phyloP scores from a whole-genome alignment of 2,113 vertebrate species.

The Chlorodrepanis virens region DNA sequence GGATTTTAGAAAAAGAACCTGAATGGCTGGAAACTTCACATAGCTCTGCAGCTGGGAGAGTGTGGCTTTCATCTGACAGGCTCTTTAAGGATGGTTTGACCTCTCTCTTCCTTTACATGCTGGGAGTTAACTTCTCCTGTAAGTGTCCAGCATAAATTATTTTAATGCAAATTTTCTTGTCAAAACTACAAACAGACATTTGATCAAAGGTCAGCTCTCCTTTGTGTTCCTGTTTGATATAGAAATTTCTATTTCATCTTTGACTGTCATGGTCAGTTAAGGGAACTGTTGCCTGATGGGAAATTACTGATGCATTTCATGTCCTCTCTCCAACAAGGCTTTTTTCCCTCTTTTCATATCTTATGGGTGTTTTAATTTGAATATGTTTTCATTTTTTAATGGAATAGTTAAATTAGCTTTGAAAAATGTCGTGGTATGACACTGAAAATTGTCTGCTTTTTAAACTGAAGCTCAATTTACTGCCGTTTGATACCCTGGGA shows the following conservation, averaged over 20 bases:
- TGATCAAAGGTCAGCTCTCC: slow-evolving; percentile 94
- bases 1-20: slow-evolving; percentile 4
- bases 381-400: slow-evolving; percentile 73
- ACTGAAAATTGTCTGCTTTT: slow-evolving; percentile 62
- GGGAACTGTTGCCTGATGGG: slow-evolving; percentile 64
- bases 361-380: slow-evolving; percentile 70
- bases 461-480: slow-evolving; percentile 63
- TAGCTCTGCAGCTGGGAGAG: neutral
- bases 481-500: slow-evolving; percentile 48
- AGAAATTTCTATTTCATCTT: slow-evolving; percentile 92
- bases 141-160: slow-evolving; percentile 74
- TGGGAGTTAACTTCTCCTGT: slow-evolving; percentile 75
- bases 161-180: slow-evolving; percentile 90
- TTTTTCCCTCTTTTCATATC: slow-evolving; percentile 17
- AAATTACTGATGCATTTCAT: slow-evolving; percentile 68
- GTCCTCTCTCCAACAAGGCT: neutral
- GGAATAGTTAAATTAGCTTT: slow-evolving; percentile 68
- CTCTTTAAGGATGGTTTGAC: slow-evolving; percentile 80
- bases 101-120: slow-evolving; percentile 80
- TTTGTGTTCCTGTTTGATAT: slow-evolving; percentile 90
- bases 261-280: slow-evolving; percentile 79
- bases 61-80: slow-evolving; percentile 67
- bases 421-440: slow-evolving; percentile 51
- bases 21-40: slow-evolving; percentile 11
- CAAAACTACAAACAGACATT: slow-evolving; percentile 84